These are phyloP conservation scores for Pherbina coryleti DNA, from an alignment of 2,888 invertebrate species.

Conservation along the genomic window DNA sequence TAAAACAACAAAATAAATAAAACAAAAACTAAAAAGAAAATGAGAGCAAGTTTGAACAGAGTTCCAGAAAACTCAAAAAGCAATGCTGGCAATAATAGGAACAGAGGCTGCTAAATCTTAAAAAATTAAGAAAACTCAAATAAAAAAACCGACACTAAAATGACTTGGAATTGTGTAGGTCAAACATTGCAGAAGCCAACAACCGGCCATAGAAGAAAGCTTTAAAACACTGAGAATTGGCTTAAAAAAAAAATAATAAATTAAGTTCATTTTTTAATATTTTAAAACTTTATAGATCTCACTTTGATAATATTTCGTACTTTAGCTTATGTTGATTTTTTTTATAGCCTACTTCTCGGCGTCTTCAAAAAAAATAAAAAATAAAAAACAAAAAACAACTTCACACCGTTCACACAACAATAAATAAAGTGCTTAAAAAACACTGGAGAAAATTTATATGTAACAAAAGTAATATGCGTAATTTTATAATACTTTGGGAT, in stretches of 20 bases:
- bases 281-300: background rate
- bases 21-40: background rate
- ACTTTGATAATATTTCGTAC: no score
- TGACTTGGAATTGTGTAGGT: background rate
- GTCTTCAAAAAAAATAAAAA: background rate
- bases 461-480: conserved; percentile 8
- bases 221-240: background rate
- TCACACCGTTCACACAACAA: conserved; percentile 66
- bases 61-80: background rate
- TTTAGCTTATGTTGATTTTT: background rate
- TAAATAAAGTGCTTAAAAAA: conserved; percentile 64
- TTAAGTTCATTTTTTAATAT: background rate
- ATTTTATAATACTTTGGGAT: conserved; percentile 22
- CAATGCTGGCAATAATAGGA: background rate
- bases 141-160: background rate
- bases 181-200: background rate
- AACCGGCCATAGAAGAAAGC: background rate
- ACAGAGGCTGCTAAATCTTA: conserved; percentile 5
- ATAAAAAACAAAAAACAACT: no score
- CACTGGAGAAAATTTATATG: conserved; percentile 55
- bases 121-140: background rate
- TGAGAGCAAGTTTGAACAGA: background rate
- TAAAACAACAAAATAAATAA: background rate
- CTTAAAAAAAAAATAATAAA: background rate
- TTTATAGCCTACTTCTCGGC: background rate